Evolutionary conservation across 2,888 invertebrate species (phyloP).

Genomic region (Heliconius charithonia): DNA sequence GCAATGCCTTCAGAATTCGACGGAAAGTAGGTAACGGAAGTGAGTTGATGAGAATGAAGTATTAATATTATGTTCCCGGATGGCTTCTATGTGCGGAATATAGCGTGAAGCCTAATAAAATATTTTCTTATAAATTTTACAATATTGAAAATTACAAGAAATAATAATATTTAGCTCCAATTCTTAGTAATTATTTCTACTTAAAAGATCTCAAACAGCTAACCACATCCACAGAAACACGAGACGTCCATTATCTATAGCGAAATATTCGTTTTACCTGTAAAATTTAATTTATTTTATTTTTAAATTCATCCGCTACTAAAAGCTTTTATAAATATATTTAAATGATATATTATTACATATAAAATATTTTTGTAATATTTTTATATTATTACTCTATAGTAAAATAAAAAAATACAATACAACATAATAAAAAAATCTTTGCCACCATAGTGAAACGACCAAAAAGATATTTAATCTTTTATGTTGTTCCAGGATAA

Average conservation of each 20-base stretch:
- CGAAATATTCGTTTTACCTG: constrained; percentile 39
- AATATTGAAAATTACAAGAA: not conserved
- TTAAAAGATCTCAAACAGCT: constrained; percentile 35
- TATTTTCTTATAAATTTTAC: no score
- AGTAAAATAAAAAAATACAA: no score
- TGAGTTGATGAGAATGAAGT: not conserved
- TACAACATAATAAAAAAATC: not conserved
- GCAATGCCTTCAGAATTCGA: not conserved
- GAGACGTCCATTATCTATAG: constrained; percentile 48
- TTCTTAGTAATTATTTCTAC: not conserved
- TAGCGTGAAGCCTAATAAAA: no score
- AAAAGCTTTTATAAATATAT: constrained; percentile 27
- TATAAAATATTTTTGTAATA: not conserved
- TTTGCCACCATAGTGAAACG: not conserved
- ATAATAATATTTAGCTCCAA: not conserved
- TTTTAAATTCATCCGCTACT: constrained; percentile 31
- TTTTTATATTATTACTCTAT: not conserved
- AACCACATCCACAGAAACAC: constrained; percentile 44
- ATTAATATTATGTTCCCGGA: not conserved
- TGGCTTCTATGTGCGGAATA: not conserved
- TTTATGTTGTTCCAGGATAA: no score
- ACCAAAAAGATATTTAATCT: not conserved
- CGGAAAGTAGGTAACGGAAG: not conserved
- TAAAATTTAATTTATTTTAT: constrained; percentile 41
- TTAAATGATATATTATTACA: not conserved